Percentiles rank a stretch among this genome's conserved stretches.
Evolutionary conservation across 2,888 invertebrate genomes (phyloP).

Genomic region (Drosophila algonquin): DNA sequence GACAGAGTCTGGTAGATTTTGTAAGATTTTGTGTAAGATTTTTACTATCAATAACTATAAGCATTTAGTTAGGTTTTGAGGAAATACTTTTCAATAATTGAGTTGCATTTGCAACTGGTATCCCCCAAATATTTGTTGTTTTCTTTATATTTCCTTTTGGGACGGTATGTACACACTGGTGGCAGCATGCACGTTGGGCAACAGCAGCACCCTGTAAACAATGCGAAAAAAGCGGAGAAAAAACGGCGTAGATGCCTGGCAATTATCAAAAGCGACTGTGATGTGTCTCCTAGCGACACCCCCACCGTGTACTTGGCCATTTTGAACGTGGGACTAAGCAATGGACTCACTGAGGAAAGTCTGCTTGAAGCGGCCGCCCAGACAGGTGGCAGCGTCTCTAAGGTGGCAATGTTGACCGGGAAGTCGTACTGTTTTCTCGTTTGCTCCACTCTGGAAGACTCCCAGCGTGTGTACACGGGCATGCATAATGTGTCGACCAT

Average conservation of each 20-base stretch:
- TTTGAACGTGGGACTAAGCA: slow-evolving; percentile 94
- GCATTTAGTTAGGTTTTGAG: slow-evolving; percentile 1
- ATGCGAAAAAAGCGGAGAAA: slow-evolving; percentile 81
- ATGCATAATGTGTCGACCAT: slow-evolving; percentile 87
- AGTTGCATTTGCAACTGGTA: slow-evolving; percentile 12
- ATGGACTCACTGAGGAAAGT: slow-evolving; percentile 89
- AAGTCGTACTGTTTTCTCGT: slow-evolving; percentile 93
- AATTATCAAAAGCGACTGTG: slow-evolving; percentile 84
- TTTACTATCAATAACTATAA: slow-evolving; percentile 16
- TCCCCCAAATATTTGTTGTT: not conserved
- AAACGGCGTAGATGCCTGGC: slow-evolving; percentile 84
- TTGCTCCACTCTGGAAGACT: slow-evolving; percentile 85
- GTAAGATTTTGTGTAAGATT: slow-evolving; percentile 15
- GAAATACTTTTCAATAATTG: not conserved
- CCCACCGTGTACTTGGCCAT: slow-evolving; percentile 85
- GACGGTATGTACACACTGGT: slow-evolving; percentile 10
- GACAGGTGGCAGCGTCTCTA: slow-evolving; percentile 85
- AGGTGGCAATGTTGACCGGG: slow-evolving; percentile 89
- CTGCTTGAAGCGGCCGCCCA: slow-evolving; percentile 86
- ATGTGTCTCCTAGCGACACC: slow-evolving; percentile 77
- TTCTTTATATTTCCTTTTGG: not conserved
- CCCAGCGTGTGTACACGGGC: slow-evolving; percentile 85
- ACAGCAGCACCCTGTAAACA: slow-evolving; percentile 56
- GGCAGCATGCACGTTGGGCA: slow-evolving; percentile 57
- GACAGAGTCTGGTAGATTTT: slow-evolving; percentile 90